Evolutionary conservation across 2,888 invertebrate species (phyloP), one percentile per base, ranked within the genome.

Genomic region (Lampropteryx suffumata): DNA sequence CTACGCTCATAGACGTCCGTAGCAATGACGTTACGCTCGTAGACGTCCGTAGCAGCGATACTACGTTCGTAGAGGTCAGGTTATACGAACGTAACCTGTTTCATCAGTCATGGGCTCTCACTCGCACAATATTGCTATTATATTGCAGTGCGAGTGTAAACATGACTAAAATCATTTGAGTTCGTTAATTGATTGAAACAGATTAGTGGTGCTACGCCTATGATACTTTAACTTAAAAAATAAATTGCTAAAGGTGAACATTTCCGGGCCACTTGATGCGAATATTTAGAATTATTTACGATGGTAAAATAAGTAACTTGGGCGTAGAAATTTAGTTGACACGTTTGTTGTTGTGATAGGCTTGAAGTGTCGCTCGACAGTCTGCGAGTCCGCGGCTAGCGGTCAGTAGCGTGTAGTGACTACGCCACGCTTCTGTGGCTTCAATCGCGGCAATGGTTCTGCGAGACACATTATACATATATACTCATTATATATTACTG

Each of bases 351-450:
- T 48, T 62, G 54, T 36, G 47, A 21, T 29, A 64, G 73, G 67
- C 80, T 87, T 87, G 89, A 89, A 86, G 84, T 89, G 84, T 87
- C 79, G 89, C 89, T 89, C 89, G 89, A 88, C 84, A 82, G 83
- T 71, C 65, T 46, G 59, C 62, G 64, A 65, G 67, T 55, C 64
- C 67, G 67, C 66, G 55, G 46, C 51, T 66, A 62, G 76, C 76
- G 76, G 75, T 69, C 57, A 65, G 82, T 88, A 88, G 86, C 82
- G 82, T 81, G 82, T 86, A 86, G 86, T 84, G 82, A 80, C 82
- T 11, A 80, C 83, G 83, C 83, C 84, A 84, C 82, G 87, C 89
- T 90, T 88, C 74, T 71, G 81, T 83, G 83, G 87, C 87, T 88
- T 88, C 58, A 7, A 67, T 21, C 64, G 79, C 79, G 82, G 76